Evolutionary conservation across 1,140 invertebrate species (phyloP), one percentile per base, ranked within the genome.

Genomic region (Procambarus virginalis): DNA sequence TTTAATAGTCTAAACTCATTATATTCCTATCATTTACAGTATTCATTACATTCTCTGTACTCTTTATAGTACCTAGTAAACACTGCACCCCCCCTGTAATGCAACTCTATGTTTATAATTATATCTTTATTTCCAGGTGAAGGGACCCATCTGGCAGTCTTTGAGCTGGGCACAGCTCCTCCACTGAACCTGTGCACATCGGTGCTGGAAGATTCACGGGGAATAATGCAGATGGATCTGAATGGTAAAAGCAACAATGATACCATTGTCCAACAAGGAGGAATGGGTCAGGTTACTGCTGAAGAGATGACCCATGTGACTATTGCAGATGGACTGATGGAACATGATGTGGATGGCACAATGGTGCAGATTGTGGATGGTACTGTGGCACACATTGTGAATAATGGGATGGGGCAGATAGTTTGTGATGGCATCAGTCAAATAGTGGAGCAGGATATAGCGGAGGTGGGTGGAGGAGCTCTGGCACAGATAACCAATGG

Each of bases 401-500:
- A 80, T 58, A 76, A 77, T 20, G 60, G 77, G 12, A 79, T 86
- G 46, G 77, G 58, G 34, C 84, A 86, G 84, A 79, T 86, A 49
- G 85, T 86, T 51, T 51, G 60, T 68, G 76, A 49, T 2, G 49
- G 58, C 8, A 78, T 86, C n/a, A 49, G 46, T 46, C 85, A 86
- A 58, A 80, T 86, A 22, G 85, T 86, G 14, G 60, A 78, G 0
- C 4, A 12, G 46, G 85, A 86, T 5, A 58, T 76, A 17, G 46
- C 34, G 8, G 20, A 49, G 6, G 70, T 51, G n/a, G 76, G 46
- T 51, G 76, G 46, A 10, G 85, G 77, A 10, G 77, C 80, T 14
- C 68, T 86, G 22, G 58, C 48, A 12, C 85, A 86, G 58, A 70
- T 86, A 2, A 22, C 85, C 45, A 79, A 86, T 70, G 85, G 85